Percentiles rank a stretch among this genome's conserved stretches.
Evolutionary conservation across 1,140 invertebrate genomes (phyloP).

Genomic region (Arctopsyche grandis): DNA sequence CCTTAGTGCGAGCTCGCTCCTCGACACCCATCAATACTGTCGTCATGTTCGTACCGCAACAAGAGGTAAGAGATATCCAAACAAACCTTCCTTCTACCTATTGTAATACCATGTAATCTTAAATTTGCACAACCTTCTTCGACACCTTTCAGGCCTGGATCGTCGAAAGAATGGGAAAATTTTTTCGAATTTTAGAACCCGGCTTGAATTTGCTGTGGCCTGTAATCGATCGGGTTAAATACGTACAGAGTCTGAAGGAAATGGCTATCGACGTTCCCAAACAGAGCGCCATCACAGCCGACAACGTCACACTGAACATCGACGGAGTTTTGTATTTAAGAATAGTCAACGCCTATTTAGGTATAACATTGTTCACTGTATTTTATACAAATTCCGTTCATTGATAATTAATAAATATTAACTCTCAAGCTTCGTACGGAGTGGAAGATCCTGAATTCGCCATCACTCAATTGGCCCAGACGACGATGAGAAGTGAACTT

Average conservation of each 20-base stretch:
- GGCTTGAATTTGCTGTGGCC: conserved; percentile 95
- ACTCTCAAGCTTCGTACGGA: conserved; percentile 88
- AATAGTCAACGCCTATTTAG: conserved; percentile 91
- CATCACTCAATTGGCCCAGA: conserved; percentile 98
- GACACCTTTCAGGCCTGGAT: conserved; percentile 91
- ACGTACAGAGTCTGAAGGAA: conserved; percentile 99
- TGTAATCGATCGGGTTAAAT: conserved; percentile 92
- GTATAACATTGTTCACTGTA: conserved; percentile 57
- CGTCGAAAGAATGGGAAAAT: conserved; percentile 98
- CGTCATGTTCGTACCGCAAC: conserved; percentile 98
- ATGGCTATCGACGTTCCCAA: conserved; percentile 99
- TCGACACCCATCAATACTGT: conserved; percentile 90
- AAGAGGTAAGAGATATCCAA: conserved; percentile 77
- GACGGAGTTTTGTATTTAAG: conserved; percentile 97
- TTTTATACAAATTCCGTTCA: not conserved
- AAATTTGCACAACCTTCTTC: conserved; percentile 8
- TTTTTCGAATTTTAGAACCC: conserved; percentile 90
- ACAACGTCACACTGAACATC: conserved; percentile 96
- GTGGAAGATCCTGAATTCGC: conserved; percentile 99
- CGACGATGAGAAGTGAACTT: conserved; percentile 98
- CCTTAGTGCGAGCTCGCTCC: conserved; percentile 67
- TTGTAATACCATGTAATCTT: not conserved
- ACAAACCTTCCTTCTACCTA: not conserved
- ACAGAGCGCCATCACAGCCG: conserved; percentile 97
- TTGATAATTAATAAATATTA: not conserved